Evolutionary conservation across 1,140 invertebrate genomes (phyloP).

Genomic region (Linepithema humile): DNA sequence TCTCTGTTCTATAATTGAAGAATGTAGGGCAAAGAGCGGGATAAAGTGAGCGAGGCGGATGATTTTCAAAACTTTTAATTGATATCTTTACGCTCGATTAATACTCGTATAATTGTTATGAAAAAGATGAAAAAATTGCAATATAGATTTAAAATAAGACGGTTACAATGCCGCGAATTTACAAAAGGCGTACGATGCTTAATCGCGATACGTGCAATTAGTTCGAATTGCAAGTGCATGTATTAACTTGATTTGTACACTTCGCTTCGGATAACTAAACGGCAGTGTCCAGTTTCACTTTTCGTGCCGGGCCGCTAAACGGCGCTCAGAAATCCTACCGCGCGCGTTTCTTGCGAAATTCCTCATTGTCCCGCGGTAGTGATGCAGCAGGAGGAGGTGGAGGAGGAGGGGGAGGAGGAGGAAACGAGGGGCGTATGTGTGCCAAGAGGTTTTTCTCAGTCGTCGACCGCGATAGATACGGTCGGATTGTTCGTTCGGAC

Average conservation of each 20-base stretch:
- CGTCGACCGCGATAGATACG: conserved; percentile 57
- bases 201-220: neutral
- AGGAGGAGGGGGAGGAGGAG: conserved; percentile 23
- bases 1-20: neutral
- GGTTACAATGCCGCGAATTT: neutral
- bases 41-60: neutral
- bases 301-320: conserved; percentile 72
- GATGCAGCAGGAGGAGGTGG: neutral
- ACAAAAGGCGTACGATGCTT: neutral
- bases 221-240: too few relatives aligned
- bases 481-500: conserved; percentile 45
- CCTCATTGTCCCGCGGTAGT: conserved; percentile 64
- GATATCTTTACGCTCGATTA: neutral
- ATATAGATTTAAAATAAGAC: neutral
- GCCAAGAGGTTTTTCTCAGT: conserved; percentile 59
- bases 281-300: conserved; percentile 73
- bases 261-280: conserved; percentile 12
- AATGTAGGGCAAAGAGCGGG: neutral
- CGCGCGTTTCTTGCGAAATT: conserved; percentile 67
- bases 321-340: conserved; percentile 64
- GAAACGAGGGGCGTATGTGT: conserved; percentile 43
- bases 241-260: neutral
- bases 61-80: neutral
- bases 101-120: neutral
- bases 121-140: neutral